Evolutionary conservation across 2,888 invertebrate genomes (phyloP), one percentile per base, ranked within the genome.

Genomic region (Philonicus albiceps): DNA sequence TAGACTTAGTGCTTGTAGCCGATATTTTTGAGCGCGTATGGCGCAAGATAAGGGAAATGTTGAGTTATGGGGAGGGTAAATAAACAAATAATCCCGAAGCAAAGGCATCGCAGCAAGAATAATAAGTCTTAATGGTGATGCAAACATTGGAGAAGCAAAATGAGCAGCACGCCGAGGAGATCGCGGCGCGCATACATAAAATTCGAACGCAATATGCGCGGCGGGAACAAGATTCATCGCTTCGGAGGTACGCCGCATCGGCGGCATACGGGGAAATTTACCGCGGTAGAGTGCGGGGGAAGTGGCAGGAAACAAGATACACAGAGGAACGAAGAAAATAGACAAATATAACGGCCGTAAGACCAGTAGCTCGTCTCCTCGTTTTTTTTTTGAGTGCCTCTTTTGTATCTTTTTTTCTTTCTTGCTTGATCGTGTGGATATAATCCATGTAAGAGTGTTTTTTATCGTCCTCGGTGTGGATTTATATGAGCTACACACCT

Each of bases 331-430:
- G 34, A 86, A 81, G 85, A 85, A 86, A 86, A 87, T 88, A 87
- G 83, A 75, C 87, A 86, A 87, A 86, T 80, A 86, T 64, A 72
- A 83, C 75, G 83, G 85, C 81, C 86, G 87, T 86, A 87, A 87
- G 86, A 88, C 87, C 87, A 87, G 91, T 98, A 96, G 93, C 86
- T 93, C 86, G 86, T 85, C 81, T 87, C 86, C n/a, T 53, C 83
- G 49, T 84, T 80, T 74, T 86, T 86, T n/a, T n/a, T 87, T 40
- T 40, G 73, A 55, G 92, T 93, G 92, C 92, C 91, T 92, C 92
- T 92, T 93, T 93, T 93, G 92, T 92, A 92, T 92, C 93, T 93
- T 93, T 93, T 37, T 93, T 93, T 92, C 93, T 92, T 92, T 92
- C 43, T 86, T 85, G 76, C 76, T 76, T 92, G 90, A 91, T 92